phyloP scores from a whole-genome alignment of 2,797 vertebrate species.

The Pseudocheirus occidentalis region DNA sequence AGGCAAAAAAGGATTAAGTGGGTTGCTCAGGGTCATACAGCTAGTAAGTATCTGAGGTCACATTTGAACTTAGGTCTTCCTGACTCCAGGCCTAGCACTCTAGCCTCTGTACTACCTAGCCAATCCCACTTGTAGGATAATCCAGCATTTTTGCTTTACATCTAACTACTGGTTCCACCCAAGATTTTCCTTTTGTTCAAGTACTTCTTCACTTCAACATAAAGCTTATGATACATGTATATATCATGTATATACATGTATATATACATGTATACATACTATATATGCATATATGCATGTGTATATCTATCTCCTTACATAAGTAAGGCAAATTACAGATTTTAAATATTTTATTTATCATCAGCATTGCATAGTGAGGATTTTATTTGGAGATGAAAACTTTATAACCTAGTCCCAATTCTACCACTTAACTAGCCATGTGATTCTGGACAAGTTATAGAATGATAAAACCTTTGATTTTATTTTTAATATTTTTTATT shows the following conservation, averaged over 20 bases:
- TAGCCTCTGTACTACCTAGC: not conserved
- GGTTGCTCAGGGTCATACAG: not conserved
- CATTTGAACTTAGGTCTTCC: not conserved
- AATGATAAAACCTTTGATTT: not conserved
- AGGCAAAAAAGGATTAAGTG: not conserved
- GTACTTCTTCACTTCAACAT: not conserved
- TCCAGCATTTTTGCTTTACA: not conserved
- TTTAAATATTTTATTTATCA: not conserved
- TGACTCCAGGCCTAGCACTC: not conserved
- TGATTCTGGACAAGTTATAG: not conserved
- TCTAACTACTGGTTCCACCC: not conserved
- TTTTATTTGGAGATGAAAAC: not conserved
- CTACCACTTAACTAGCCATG: not conserved
- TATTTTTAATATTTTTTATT: not conserved
- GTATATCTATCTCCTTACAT: not conserved
- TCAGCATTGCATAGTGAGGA: not conserved
- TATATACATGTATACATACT: not conserved
- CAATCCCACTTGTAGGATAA: not conserved
- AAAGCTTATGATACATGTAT: not conserved
- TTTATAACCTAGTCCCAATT: not conserved
- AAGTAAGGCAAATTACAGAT: not conserved
- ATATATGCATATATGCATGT: too few species aligned
- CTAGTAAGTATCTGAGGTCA: not conserved
- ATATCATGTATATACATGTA: not conserved
- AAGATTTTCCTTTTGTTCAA: not conserved